Percentiles rank a stretch among this genome's conserved stretches.
Evolutionary conservation across 1,140 invertebrate genomes (phyloP).

Genomic region (Drosophila willistoni): DNA sequence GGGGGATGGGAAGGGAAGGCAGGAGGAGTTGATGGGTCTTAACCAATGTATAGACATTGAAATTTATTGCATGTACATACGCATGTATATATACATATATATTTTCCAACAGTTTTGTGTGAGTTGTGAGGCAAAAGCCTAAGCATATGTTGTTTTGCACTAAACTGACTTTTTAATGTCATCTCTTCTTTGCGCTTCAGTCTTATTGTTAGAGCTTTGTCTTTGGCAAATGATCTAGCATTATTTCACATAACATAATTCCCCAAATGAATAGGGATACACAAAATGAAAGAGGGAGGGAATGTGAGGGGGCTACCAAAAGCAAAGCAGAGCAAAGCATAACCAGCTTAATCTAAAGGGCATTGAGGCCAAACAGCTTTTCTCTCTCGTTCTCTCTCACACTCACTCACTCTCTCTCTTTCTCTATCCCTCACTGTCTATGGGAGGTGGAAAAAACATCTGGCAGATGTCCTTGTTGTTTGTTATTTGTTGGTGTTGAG

Average conservation of each 20-base stretch:
- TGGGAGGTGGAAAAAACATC: not conserved
- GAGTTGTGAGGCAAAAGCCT: conserved; percentile 44
- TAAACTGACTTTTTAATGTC: conserved; percentile 50
- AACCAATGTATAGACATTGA: conserved; percentile 71
- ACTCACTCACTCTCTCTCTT: conserved; percentile 7
- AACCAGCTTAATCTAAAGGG: conserved; percentile 60
- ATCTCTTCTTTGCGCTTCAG: not conserved
- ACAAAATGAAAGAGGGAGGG: conserved; percentile 28
- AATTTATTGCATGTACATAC: conserved; percentile 62
- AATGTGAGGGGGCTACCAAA: not conserved
- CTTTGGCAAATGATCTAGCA: conserved; percentile 63
- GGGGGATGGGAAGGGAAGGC: not conserved
- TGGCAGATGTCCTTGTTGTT: conserved; percentile 9
- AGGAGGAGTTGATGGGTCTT: conserved; percentile 33
- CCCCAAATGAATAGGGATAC: conserved; percentile 58
- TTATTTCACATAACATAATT: conserved; percentile 65
- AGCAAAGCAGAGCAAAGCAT: conserved; percentile 22
- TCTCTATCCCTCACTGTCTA: conserved; percentile 37
- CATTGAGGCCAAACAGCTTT: conserved; percentile 51
- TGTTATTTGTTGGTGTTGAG: conserved; percentile 11
- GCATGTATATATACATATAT: conserved; percentile 52
- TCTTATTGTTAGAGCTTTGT: conserved; percentile 22
- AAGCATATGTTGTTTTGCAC: conserved; percentile 45
- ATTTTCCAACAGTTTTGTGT: conserved; percentile 47
- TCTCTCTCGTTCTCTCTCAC: not conserved